Conservation (phyloP, 2,113 vertebrate genomes). For the Saimiri boliviensis region DNA sequence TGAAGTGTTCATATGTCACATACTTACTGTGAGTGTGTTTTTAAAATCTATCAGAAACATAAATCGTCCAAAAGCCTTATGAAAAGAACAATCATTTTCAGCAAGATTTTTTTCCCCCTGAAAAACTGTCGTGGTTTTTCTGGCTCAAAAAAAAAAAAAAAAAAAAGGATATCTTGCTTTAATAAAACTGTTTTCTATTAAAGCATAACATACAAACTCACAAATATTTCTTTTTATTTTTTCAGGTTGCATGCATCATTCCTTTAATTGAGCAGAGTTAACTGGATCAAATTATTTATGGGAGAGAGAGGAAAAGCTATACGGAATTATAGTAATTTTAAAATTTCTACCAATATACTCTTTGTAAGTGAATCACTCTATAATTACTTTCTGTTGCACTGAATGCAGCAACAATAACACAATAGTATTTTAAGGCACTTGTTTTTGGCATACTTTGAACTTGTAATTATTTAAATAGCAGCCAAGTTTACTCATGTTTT, state of each 20-base stretch:
- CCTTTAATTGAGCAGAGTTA: slow-evolving; percentile 71
- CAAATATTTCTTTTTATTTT: slow-evolving; percentile 69
- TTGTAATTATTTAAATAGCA: slow-evolving; percentile 63
- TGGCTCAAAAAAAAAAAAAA: neutral
- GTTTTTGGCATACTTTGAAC: slow-evolving; percentile 44
- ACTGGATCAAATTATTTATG: slow-evolving; percentile 73
- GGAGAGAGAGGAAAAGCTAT: slow-evolving; percentile 63
- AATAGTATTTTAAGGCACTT: slow-evolving; percentile 40
- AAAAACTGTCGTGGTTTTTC: slow-evolving; percentile 29
- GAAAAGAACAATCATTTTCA: slow-evolving; percentile 44
- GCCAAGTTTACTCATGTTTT: slow-evolving; percentile 37
- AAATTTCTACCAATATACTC: slow-evolving; percentile 33
- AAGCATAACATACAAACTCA: slow-evolving; percentile 61
- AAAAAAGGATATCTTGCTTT: neutral
- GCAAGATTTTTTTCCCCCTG: neutral
- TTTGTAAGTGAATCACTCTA: slow-evolving; percentile 62
- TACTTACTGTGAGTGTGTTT: neutral
- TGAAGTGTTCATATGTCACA: neutral
- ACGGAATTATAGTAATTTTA: slow-evolving; percentile 58
- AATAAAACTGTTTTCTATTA: slow-evolving; percentile 50
- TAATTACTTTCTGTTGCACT: slow-evolving; percentile 54
- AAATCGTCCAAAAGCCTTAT: neutral
- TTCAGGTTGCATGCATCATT: slow-evolving; percentile 72
- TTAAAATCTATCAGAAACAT: slow-evolving; percentile 21
- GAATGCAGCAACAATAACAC: neutral